These are phyloP conservation scores for Thereva nobilitata DNA, from an alignment of 2,888 invertebrate genomes.

Conservation along the genomic window DNA sequence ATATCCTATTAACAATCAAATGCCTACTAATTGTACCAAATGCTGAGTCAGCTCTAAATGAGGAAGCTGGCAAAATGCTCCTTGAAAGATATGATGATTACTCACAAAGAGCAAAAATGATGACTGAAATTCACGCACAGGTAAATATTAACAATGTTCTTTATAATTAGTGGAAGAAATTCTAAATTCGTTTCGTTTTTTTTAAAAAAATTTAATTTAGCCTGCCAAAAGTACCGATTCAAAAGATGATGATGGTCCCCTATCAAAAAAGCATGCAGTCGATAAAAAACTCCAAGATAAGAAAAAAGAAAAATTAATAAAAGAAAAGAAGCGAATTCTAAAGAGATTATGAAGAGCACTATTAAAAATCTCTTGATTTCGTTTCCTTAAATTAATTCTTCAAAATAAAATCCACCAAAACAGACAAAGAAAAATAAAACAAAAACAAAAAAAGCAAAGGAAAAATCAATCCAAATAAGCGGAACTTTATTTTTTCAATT, in stretches of 20 bases:
- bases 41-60: slow-evolving; percentile 95
- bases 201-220: slow-evolving; percentile 51
- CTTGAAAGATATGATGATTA: slow-evolving; percentile 93
- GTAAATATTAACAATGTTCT: too few relatives aligned
- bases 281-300: slow-evolving; percentile 76
- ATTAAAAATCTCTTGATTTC: not conserved
- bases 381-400: too few relatives aligned
- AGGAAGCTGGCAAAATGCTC: slow-evolving; percentile 92
- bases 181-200: slow-evolving; percentile 20
- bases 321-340: slow-evolving; percentile 83
- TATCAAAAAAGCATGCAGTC: slow-evolving; percentile 84
- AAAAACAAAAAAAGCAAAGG: not conserved
- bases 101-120: slow-evolving; percentile 83
- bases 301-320: slow-evolving; percentile 69
- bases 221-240: slow-evolving; percentile 58
- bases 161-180: too few relatives aligned
- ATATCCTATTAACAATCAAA: slow-evolving; percentile 89
- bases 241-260: slow-evolving; percentile 68
- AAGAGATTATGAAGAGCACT: slow-evolving; percentile 75
- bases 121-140: slow-evolving; percentile 89
- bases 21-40: slow-evolving; percentile 96
- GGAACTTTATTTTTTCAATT: too few relatives aligned
- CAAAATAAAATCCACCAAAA: slow-evolving; percentile 18
- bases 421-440: not conserved
- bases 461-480: slow-evolving; percentile 9